Conservation (phyloP, 2,888 invertebrate species). For the Phorcus lineatus region DNA sequence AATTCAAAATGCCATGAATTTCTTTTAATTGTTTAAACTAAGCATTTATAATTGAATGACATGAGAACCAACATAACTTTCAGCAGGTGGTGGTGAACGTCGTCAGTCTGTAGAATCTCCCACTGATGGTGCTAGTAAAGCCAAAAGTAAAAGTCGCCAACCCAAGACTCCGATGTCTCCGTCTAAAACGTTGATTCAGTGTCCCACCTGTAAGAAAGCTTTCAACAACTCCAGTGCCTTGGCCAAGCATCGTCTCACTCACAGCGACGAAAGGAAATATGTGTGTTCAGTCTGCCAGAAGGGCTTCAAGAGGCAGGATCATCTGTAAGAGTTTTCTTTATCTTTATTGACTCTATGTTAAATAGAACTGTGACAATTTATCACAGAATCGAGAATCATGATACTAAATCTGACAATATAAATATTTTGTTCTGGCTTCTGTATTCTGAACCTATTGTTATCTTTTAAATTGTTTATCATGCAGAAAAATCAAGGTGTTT, state of each 20-base stretch:
- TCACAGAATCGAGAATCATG: no score
- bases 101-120: slow-evolving; percentile 28
- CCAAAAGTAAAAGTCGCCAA: slow-evolving; percentile 83
- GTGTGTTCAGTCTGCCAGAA: slow-evolving; percentile 96
- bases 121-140: slow-evolving; percentile 69
- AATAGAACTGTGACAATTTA: no score
- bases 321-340: slow-evolving; percentile 85
- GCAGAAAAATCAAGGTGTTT: no score
- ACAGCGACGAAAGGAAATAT: slow-evolving; percentile 97
- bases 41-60: no score
- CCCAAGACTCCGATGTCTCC: slow-evolving; percentile 81
- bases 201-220: slow-evolving; percentile 94
- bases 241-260: slow-evolving; percentile 90
- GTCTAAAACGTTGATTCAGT: slow-evolving; percentile 49
- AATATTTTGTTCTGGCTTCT: no score
- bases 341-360: no score
- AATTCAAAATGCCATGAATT: no score
- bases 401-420: no score
- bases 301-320: slow-evolving; percentile 98
- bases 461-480: no score
- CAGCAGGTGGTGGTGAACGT: slow-evolving; percentile 28
- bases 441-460: no score
- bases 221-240: slow-evolving; percentile 98
- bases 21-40: no score
- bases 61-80: neutral